Evolutionary conservation across 1,140 invertebrate species (phyloP).

Genomic region (Vollenhovia emeryi): DNA sequence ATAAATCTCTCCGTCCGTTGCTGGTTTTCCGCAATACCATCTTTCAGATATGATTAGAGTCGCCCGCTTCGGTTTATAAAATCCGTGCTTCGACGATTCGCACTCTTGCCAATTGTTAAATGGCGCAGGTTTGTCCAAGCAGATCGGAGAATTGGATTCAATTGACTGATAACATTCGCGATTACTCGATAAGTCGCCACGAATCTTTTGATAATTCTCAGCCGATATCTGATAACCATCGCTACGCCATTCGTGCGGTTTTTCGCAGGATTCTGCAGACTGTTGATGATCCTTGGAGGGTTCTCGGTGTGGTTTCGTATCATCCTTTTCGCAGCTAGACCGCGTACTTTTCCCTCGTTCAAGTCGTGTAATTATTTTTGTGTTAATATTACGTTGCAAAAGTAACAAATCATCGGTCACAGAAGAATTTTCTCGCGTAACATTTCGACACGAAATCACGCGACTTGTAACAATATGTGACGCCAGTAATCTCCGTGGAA

Average conservation of each 20-base stretch:
- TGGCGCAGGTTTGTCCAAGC: background rate
- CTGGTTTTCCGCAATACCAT: background rate
- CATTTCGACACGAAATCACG: background rate
- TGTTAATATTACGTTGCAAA: background rate
- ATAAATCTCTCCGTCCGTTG: slow-evolving; percentile 11
- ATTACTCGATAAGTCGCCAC: background rate
- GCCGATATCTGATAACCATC: background rate
- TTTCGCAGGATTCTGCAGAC: background rate
- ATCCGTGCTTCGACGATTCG: background rate
- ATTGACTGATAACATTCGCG: slow-evolving; percentile 18
- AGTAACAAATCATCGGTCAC: background rate
- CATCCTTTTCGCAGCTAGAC: background rate
- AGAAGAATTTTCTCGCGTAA: background rate
- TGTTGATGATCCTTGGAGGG: slow-evolving; percentile 14
- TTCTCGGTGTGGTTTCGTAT: background rate
- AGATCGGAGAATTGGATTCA: slow-evolving; percentile 2
- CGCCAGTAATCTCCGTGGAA: background rate
- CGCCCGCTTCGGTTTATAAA: background rate
- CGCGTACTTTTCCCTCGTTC: background rate
- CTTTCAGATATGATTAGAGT: background rate
- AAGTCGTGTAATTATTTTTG: background rate
- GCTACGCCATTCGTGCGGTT: background rate
- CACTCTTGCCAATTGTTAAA: slow-evolving; percentile 17
- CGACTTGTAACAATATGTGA: background rate
- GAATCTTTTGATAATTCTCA: background rate